These are phyloP conservation scores for Scophthalmus maximus DNA, from an alignment of 2,113 vertebrate species.

Conservation along the genomic window DNA sequence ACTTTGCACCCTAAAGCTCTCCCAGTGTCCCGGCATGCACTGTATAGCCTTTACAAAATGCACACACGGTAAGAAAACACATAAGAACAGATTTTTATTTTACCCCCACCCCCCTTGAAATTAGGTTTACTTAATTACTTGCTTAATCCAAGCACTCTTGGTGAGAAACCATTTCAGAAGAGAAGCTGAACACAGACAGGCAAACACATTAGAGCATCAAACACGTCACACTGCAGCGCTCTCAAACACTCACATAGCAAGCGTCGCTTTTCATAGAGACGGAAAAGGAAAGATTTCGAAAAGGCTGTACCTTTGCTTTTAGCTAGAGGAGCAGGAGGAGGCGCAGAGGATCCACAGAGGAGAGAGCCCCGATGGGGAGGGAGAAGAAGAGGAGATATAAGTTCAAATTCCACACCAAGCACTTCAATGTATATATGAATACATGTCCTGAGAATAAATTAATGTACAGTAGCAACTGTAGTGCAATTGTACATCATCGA, in stretches of 20 bases:
- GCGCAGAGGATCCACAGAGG: slow-evolving; percentile 79
- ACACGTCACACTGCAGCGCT: slow-evolving; percentile 31
- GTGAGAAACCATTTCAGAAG: slow-evolving; percentile 66
- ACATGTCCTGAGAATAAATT: slow-evolving; percentile 7
- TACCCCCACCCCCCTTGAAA: slow-evolving; percentile 53
- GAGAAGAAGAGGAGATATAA: slow-evolving; percentile 28
- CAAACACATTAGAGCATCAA: slow-evolving; percentile 68
- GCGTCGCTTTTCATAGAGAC: slow-evolving; percentile 66
- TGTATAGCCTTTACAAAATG: slow-evolving; percentile 2
- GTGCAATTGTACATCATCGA: slow-evolving; percentile 20
- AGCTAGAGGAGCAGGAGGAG: slow-evolving; percentile 87
- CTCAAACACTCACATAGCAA: slow-evolving; percentile 71
- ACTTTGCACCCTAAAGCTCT: slow-evolving; percentile 11
- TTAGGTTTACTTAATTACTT: slow-evolving; percentile 72
- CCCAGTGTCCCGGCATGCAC: background rate
- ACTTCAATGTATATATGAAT: slow-evolving; percentile 34
- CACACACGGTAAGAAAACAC: slow-evolving; percentile 35
- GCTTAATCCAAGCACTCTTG: slow-evolving; percentile 65
- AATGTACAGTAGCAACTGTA: slow-evolving; percentile 12
- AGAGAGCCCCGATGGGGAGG: slow-evolving; percentile 52
- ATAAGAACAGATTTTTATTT: slow-evolving; percentile 23
- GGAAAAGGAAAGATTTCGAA: slow-evolving; percentile 79
- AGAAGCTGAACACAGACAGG: slow-evolving; percentile 57
- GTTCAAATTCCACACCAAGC: slow-evolving; percentile 16
- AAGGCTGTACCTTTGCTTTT: slow-evolving; percentile 97